Base-by-base conservation (phyloP, 2,888 invertebrate species). In the Nomada fucata region DNA sequence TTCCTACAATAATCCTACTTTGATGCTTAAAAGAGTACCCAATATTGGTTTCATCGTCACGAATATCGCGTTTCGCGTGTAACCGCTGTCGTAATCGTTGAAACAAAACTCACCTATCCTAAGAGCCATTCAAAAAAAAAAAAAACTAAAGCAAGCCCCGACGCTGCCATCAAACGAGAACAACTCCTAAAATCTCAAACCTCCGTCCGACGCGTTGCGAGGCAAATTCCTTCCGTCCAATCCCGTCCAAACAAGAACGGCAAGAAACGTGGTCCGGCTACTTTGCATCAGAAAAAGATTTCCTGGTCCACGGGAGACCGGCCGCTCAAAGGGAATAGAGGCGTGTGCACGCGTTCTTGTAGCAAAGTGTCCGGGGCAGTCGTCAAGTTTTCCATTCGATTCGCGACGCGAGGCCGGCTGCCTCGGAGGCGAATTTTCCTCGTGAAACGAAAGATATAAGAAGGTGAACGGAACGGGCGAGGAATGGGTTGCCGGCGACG, bases 361-460 rank as follows among this genome's bases (percentile, higher is more conserved):
- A 47, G 47, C 15, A 9, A 50, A 67, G 70, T 72, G 79, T 72
- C 63, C 64, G n/a, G 55, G 53, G 44, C 71, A 74, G 76, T 80
- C 86, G 77, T 84, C 78, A 79, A 76, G 77, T 82, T 86, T 83
- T 82, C 84, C 82, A 87, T 87, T 82, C 82, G 84, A 61, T 57
- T 84, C 70, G 79, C 73, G 52, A 60, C 53, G 67, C 50, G 10
- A 1, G 20, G 29, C 69, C 44, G 15, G 44, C 26, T 13, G 68
- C 69, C 80, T 76, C 67, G 63, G 67, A 75, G 65, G 64, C 26
- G 72, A 85, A 82, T 82, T 82, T 84, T 82, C 71, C 59, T 36
- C 23, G 59, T 42, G 57, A 50, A 73, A 67, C 61, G 79, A 76
- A 78, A 71, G 69, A 82, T 73, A 75, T 76, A 83, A 81, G 77